A percentile compares a stretch with the other conserved stretches of the same genome.
These are phyloP conservation scores for Pinna nobilis DNA, from an alignment of 1,140 invertebrate genomes.

Conservation along the genomic window DNA sequence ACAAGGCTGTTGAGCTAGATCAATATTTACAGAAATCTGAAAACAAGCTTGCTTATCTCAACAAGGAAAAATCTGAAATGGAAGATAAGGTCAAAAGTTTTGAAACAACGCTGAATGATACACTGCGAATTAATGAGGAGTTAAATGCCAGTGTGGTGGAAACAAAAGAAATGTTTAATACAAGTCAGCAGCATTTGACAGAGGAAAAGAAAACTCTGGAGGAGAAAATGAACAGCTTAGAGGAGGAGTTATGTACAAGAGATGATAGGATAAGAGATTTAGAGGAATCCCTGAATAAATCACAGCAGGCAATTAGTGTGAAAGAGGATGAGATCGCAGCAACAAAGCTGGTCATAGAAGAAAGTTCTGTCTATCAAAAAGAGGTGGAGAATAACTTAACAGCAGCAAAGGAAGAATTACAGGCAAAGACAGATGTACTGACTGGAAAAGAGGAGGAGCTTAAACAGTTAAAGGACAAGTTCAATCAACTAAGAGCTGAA, in stretches of 20 bases:
- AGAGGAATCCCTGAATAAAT: constrained; percentile 39
- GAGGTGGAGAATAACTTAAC: constrained; percentile 38
- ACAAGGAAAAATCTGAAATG: constrained; percentile 48
- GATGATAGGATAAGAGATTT: constrained; percentile 33
- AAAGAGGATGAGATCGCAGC: constrained; percentile 54
- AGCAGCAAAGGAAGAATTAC: constrained; percentile 9
- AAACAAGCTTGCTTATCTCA: constrained; percentile 39
- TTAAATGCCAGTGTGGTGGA: constrained; percentile 52
- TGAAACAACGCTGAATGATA: constrained; percentile 47
- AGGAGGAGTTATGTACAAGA: constrained; percentile 38
- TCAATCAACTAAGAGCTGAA: constrained; percentile 51
- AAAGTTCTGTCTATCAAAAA: constrained; percentile 36
- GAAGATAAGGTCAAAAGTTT: constrained; percentile 55
- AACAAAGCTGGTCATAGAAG: constrained; percentile 48
- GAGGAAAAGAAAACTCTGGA: constrained; percentile 50
- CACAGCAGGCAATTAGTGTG: constrained; percentile 12
- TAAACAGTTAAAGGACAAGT: constrained; percentile 46
- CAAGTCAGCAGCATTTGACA: constrained; percentile 40
- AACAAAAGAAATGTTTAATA: constrained; percentile 42
- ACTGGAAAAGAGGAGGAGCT: constrained; percentile 40
- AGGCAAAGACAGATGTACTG: constrained; percentile 18
- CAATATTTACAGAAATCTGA: constrained; percentile 33
- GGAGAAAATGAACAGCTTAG: constrained; percentile 30
- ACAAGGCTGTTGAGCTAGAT: constrained; percentile 27
- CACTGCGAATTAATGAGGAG: constrained; percentile 52